Evolutionary conservation across 2,113 vertebrate species (phyloP).

Genomic region (Guaruba guarouba): DNA sequence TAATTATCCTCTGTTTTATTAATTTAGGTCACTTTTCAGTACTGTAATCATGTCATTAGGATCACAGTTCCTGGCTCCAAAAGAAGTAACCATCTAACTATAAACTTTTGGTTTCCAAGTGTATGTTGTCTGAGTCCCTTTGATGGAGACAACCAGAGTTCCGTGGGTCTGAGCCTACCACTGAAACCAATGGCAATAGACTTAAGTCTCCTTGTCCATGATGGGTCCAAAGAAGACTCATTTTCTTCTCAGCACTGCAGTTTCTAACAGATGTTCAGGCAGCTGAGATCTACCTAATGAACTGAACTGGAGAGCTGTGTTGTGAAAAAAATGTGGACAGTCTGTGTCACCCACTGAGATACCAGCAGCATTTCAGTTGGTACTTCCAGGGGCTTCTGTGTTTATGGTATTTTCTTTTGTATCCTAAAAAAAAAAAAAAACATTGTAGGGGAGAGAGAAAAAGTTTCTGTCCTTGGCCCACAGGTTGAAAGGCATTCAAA

Average conservation of each 20-base stretch:
- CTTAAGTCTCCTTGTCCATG: background rate
- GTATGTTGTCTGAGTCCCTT: background rate
- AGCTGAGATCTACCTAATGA: background rate
- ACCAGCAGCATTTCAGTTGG: background rate
- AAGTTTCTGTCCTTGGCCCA: background rate
- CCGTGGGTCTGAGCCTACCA: background rate
- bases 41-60: slow-evolving; percentile 27
- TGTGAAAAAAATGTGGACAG: background rate
- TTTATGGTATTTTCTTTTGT: background rate
- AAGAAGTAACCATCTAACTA: slow-evolving; percentile 13
- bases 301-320: background rate
- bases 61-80: background rate
- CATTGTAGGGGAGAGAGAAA: fast-evolving
- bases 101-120: background rate
- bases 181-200: background rate
- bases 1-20: slow-evolving; percentile 52
- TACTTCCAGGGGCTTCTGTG: background rate
- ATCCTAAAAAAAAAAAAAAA: background rate
- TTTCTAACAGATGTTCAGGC: background rate
- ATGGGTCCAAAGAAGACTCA: background rate
- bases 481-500: background rate
- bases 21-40: slow-evolving; percentile 37
- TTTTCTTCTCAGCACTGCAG: background rate
- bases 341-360: background rate
- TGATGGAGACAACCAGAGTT: background rate